Base-by-base conservation (phyloP, 2,888 invertebrate species). In the Cyrtodaria siliqua region DNA sequence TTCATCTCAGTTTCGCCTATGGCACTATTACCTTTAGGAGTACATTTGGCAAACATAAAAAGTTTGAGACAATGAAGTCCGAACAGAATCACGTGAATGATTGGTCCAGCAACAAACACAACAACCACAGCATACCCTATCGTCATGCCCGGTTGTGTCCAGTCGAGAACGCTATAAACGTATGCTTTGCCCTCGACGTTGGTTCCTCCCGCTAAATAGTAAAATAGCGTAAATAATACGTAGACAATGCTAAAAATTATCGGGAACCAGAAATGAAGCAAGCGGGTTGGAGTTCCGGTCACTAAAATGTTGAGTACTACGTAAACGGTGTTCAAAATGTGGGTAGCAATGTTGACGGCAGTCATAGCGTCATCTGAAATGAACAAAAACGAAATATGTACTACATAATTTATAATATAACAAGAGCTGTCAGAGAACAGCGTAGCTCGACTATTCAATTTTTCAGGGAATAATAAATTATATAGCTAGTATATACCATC, bases 151-250 rank as follows among this genome's bases (percentile, higher is more conserved):
- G 85, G 80, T 12, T 72, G 69, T 3, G 72, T 57, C 84, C 85
- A 97, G 93, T 97, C 95, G 85, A 97, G 92, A 87, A 96, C 95
- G 38, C 95, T 95, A 92, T 97, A 97, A 40, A 97, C 96, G 89
- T 94, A 95, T 55, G 93, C 93, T 44, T 94, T 92, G 18, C 95
- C 95, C 83, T 94, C 93, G 80, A 95, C 95, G 90, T 95, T 95
- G 14, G 95, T 94, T 38, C 96, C 97, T 24, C 96, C 97, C 64
- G 95, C 95, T 42, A 93, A 89, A 91, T 95, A 96, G 92, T 96
- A 97, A 75, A 96, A 94, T 24, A 95, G 89, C 55, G 95, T 95
- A 91, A 96, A 97, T 73, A 95, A 86, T 9, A 85, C 75, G 82
- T 91, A 92, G 16, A 77, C 23, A n/a, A 87, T 33, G 47, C 85